Base-by-base conservation (phyloP, 2,113 vertebrate genomes). In the Sebastes schlegelii region DNA sequence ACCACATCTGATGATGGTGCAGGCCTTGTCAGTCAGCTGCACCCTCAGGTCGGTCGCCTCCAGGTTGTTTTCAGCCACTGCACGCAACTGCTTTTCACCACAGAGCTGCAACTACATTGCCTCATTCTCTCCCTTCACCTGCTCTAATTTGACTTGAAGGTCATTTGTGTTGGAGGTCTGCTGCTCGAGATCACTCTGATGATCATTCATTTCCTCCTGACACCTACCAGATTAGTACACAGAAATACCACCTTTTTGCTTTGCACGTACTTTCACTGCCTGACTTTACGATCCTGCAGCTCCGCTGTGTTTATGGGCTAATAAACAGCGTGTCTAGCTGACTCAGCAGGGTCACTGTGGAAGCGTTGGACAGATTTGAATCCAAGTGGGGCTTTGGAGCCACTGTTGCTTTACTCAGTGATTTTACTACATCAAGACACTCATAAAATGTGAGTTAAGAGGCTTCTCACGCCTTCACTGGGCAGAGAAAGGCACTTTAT, bases 401-500 rank as follows among this genome's bases (percentile, higher is more conserved):
- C 34, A 5, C 62, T 2, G 11, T 1, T n/a, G 8, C 19, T n/a
- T 1, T n/a, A 17, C 19, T n/a, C 54, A n/a, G 54, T 55, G 55
- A 23, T 1, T 58, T 34, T 55, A 0, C 12, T 7, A 17, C 51
- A 0, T 0, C 11, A 46, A 61, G 26, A 46, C 69, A 1, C 10
- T 21, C 3, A 4, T 74, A 40, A 67, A 66, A 58, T 73, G n/a
- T 2, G 48, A 0, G 42, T 51, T 60, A 6, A 45, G 12, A 17
- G 40, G 26, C 66, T 61, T 40, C 42, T 60, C 34, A 9, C 5
- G 23, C 8, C 13, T 60, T 26, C 54, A 11, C 9, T 0, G 55
- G 52, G 40, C 69, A 71, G 9, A 45, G 16, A n/a, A 71, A 40
- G 17, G 16, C 67, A 34, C 9, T 52, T 40, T 54, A 46, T 46